These are phyloP conservation scores for Pyralis farinalis DNA, from an alignment of 2,888 invertebrate species.

Conservation along the genomic window DNA sequence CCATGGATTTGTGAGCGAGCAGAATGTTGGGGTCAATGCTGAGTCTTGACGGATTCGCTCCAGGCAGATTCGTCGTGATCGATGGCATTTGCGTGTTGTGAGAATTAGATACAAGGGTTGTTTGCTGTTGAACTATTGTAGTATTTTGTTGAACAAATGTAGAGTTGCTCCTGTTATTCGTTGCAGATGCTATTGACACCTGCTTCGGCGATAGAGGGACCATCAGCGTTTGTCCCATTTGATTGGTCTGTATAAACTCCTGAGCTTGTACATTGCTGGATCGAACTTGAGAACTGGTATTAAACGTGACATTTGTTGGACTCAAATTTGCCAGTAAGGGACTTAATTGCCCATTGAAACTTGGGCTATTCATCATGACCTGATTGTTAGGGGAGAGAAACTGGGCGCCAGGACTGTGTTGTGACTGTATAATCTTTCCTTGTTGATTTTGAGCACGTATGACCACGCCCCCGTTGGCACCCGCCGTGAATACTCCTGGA, in stretches of 20 bases:
- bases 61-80: constrained; percentile 39
- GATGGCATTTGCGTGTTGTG: constrained; percentile 62
- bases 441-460: constrained; percentile 87
- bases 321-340: constrained; percentile 88
- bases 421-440: constrained; percentile 85
- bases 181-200: constrained; percentile 72
- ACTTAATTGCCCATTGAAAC: constrained; percentile 88
- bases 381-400: constrained; percentile 89
- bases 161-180: constrained; percentile 82
- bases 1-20: constrained; percentile 52
- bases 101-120: constrained; percentile 88
- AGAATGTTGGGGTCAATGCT: constrained; percentile 83
- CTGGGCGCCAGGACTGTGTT: constrained; percentile 85
- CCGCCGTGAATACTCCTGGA: constrained; percentile 82
- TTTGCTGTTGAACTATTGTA: constrained; percentile 91
- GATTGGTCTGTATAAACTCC: constrained; percentile 86
- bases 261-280: constrained; percentile 83
- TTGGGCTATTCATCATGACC: constrained; percentile 87
- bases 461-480: constrained; percentile 88
- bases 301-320: constrained; percentile 85
- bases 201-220: constrained; percentile 85
- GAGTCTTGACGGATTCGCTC: constrained; percentile 62
- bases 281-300: constrained; percentile 75
- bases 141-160: constrained; percentile 93
- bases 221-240: constrained; percentile 86